Percentiles rank a stretch among this genome's conserved stretches.
Conservation (phyloP, 2,888 invertebrate genomes). For the Aphrophora alni region DNA sequence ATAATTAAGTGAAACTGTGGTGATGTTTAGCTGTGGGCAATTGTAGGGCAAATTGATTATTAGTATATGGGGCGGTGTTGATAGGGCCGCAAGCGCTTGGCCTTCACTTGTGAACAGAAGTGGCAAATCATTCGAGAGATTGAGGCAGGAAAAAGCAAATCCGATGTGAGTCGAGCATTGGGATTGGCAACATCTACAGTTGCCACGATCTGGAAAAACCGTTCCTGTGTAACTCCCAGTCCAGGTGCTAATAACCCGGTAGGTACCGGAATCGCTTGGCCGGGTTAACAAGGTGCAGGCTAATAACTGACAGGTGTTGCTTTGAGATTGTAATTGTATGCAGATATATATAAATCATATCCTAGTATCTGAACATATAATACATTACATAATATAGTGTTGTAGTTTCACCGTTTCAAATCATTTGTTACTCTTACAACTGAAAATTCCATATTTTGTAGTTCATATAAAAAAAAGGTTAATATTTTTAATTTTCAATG, state of each 20-base stretch:
- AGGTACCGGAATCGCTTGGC: constrained; percentile 37
- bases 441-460: too few relatives aligned
- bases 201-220: constrained; percentile 66
- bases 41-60: neutral
- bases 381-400: too few relatives aligned
- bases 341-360: neutral
- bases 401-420: too few relatives aligned
- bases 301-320: neutral
- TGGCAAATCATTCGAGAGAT: constrained; percentile 66
- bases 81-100: constrained; percentile 66
- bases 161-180: constrained; percentile 63
- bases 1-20: neutral
- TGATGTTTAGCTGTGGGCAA: neutral
- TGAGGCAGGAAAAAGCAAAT: constrained; percentile 65
- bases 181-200: constrained; percentile 65
- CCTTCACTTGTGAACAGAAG: constrained; percentile 67
- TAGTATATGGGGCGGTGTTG: constrained; percentile 32
- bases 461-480: too few relatives aligned
- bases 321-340: neutral
- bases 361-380: neutral
- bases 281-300: constrained; percentile 2
- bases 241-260: constrained; percentile 48
- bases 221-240: constrained; percentile 56
- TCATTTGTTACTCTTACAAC: too few relatives aligned
- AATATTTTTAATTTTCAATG: too few relatives aligned